These are phyloP conservation scores for Motacilla tschutschensis DNA, from an alignment of 2,113 vertebrate species.

Conservation along the genomic window DNA sequence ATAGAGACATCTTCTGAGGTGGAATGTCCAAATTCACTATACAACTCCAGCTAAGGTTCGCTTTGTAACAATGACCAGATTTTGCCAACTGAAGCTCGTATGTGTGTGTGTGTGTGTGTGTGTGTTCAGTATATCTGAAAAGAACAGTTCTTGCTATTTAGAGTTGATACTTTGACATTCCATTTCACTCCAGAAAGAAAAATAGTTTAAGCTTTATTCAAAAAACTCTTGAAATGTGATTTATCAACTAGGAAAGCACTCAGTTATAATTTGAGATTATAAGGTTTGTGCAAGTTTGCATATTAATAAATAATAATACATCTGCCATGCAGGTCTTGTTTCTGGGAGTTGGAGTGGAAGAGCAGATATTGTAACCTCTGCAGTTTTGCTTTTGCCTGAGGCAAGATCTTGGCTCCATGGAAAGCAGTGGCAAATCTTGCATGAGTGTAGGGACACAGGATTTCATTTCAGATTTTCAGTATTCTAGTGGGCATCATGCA, in stretches of 20 bases:
- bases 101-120: not conserved
- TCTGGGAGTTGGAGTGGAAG: conserved; percentile 38
- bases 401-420: not conserved
- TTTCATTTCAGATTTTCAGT: not conserved
- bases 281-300: not conserved
- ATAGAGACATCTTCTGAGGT: not conserved
- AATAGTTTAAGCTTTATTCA: not conserved
- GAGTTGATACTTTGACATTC: not conserved
- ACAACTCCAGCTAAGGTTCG: not conserved
- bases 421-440: not conserved
- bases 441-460: not conserved
- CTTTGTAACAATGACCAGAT: not conserved
- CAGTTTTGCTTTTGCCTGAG: conserved; percentile 53
- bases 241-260: conserved; percentile 3
- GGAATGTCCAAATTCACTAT: not conserved
- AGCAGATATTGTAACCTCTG: conserved; percentile 44
- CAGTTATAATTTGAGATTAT: conserved; percentile 17
- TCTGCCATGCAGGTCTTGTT: conserved; percentile 43
- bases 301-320: conserved; percentile 60
- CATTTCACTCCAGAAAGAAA: not conserved
- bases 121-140: not conserved
- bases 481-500: not conserved
- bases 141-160: not conserved
- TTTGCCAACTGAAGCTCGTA: not conserved
- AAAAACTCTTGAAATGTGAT: not conserved